Percentiles rank a stretch among this genome's conserved stretches.
phyloP scores from a whole-genome alignment of 2,797 vertebrate genomes.

The Tamandua tetradactyla region DNA sequence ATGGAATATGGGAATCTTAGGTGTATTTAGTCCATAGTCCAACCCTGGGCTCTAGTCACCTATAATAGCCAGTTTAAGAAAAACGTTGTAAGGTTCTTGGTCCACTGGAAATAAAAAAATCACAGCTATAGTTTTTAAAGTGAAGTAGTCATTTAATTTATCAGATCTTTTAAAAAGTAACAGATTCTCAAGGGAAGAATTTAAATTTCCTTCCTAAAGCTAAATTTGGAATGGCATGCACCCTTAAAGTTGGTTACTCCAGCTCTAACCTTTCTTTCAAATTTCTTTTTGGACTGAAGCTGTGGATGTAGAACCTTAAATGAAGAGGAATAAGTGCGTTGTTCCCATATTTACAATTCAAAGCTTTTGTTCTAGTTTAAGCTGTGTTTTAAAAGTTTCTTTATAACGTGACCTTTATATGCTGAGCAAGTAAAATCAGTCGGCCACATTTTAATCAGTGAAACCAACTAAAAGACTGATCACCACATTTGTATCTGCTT shows the following conservation, averaged over 20 bases:
- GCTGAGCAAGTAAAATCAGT: background rate
- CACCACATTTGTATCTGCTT: background rate
- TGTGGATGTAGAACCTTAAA: no score
- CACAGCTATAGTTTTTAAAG: background rate
- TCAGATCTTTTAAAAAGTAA: background rate
- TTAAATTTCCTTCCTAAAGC: background rate
- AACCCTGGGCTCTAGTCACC: background rate
- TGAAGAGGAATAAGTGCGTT: background rate
- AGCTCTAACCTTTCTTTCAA: no score
- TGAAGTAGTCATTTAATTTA: background rate
- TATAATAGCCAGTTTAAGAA: background rate
- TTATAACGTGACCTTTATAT: background rate
- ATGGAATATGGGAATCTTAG: background rate
- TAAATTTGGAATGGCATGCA: background rate
- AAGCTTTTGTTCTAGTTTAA: background rate
- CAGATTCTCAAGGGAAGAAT: background rate
- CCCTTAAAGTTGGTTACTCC: background rate
- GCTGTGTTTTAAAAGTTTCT: background rate
- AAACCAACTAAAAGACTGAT: no score
- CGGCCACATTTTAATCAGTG: background rate
- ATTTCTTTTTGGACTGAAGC: background rate
- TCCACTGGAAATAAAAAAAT: background rate
- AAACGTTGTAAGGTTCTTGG: background rate
- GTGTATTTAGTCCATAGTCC: background rate
- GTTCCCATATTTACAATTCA: background rate